phyloP scores from a whole-genome alignment of 2,888 invertebrate species.

The Acanthosoma haemorrhoidale region DNA sequence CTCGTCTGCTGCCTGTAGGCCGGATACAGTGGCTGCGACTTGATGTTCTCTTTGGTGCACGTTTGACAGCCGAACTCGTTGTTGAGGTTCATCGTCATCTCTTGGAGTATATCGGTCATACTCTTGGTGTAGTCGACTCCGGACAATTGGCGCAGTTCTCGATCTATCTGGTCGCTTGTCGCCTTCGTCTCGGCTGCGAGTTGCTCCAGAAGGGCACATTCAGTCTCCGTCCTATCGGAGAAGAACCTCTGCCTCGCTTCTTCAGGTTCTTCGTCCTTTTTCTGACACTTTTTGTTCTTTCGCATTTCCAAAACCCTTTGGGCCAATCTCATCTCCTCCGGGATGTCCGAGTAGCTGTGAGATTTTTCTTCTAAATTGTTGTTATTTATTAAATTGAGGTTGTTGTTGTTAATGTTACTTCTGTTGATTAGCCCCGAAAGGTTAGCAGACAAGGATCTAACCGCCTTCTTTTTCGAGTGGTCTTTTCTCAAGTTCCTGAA shows the following conservation, averaged over 20 bases:
- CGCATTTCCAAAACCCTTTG: slow-evolving; percentile 37
- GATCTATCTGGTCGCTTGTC: slow-evolving; percentile 64
- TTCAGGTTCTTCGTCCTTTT: slow-evolving; percentile 29
- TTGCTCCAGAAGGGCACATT: slow-evolving; percentile 62
- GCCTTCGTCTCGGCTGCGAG: slow-evolving; percentile 71
- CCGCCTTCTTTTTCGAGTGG: slow-evolving; percentile 64
- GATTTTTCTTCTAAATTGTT: slow-evolving; percentile 35
- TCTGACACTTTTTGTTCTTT: slow-evolving; percentile 25
- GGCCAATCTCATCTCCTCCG: slow-evolving; percentile 37
- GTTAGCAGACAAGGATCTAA: slow-evolving; percentile 77
- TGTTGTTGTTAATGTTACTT: slow-evolving; percentile 35
- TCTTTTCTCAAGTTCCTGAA: slow-evolving; percentile 81
- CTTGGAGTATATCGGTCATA: slow-evolving; percentile 40
- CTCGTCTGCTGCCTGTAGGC: slow-evolving; percentile 2
- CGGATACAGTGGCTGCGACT: neutral
- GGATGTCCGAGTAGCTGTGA: slow-evolving; percentile 37
- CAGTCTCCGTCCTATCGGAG: slow-evolving; percentile 50
- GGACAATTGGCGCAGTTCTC: slow-evolving; percentile 57
- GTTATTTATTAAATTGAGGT: slow-evolving; percentile 31
- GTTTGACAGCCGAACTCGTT: slow-evolving; percentile 39
- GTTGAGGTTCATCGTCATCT: slow-evolving; percentile 40
- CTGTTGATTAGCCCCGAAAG: slow-evolving; percentile 63
- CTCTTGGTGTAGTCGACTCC: slow-evolving; percentile 36
- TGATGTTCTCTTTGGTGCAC: slow-evolving; percentile 15
- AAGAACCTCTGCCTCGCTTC: slow-evolving; percentile 32